Evolutionary conservation across 2,113 vertebrate species (phyloP), one percentile per base, ranked within the genome.

Genomic region (Perca fluviatilis): DNA sequence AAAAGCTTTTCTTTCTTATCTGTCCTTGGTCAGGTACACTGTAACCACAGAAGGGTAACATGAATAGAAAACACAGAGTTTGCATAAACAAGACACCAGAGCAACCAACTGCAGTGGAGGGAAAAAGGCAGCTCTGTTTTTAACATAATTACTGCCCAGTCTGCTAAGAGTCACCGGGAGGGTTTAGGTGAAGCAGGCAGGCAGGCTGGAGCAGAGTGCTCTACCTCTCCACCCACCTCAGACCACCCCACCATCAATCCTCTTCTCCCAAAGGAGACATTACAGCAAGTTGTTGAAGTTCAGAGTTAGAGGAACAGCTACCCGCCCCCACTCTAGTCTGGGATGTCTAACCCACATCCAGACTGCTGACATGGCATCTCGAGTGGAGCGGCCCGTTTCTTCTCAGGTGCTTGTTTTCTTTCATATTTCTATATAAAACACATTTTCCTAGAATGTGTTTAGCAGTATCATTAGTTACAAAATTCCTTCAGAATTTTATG

Each of bases 261-360:
- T 51, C 30, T 66, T 36, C 70, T 80, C 79, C 84, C 82, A 86
- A 70, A 87, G 89, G 89, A 93, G 83, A 89, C 84, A 88, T 92
- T 93, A 87, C 89, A 81, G 85, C 25, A 21, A 25, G 82, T 88
- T 91, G 88, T 80, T 91, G 82, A 92, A 91, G 88, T 90, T 94
- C 92, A 90, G 76, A 79, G 73, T 84, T 79, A 85, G 62, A 79
- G 72, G 74, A 91, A 62, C 61, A 23, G 62, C 64, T 77, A 63
- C 83, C 91, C 71, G 2, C 86, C 89, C 88, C 90, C 86, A 87
- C 85, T 64, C 64, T n/a, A 57, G 80, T 84, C 82, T 89, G 60
- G 67, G 80, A 27, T 82, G 77, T 80, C 77, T 87, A 86, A 87
- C 77, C 89, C 83, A 91, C 83, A 86, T 90, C 74, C 84, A 87